A percentile compares a stretch with the other conserved stretches of the same genome.
Evolutionary conservation across 2,888 invertebrate species (phyloP).

Genomic region (Oscheius myriophilus): DNA sequence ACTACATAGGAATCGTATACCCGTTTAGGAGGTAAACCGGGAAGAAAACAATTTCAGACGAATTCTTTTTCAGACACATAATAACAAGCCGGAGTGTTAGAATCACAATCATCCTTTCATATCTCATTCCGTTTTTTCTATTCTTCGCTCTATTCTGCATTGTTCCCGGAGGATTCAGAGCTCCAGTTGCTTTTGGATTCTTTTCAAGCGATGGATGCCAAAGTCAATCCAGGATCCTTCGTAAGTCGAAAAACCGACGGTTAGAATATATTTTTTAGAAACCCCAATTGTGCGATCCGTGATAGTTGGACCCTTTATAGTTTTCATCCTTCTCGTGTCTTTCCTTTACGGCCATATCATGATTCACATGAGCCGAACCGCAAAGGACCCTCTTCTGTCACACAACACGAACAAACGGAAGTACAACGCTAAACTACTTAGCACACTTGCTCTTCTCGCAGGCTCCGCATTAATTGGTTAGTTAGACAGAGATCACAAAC

Average conservation of each 20-base stretch:
- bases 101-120: conserved; percentile 52
- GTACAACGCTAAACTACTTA: conserved; percentile 57
- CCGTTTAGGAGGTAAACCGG: conserved; percentile 73
- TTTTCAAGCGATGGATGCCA: conserved; percentile 58
- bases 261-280: conserved; percentile 43
- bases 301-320: conserved; percentile 61
- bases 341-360: conserved; percentile 64
- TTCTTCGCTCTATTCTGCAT: conserved; percentile 56
- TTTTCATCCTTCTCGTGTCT: conserved; percentile 56
- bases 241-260: conserved; percentile 36
- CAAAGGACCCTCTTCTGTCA: conserved; percentile 52
- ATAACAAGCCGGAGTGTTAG: conserved; percentile 42
- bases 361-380: conserved; percentile 57
- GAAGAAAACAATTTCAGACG: neutral
- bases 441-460: conserved; percentile 61
- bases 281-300: conserved; percentile 52
- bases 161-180: conserved; percentile 60
- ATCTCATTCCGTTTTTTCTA: conserved; percentile 52
- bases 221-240: conserved; percentile 37
- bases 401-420: conserved; percentile 48
- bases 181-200: conserved; percentile 57
- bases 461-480: conserved; percentile 61
- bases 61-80: conserved; percentile 29
- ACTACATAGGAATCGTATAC: conserved; percentile 78
- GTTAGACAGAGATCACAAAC: too few species aligned